phyloP scores from a whole-genome alignment of 2,113 vertebrate genomes.

The Natator depressus region DNA sequence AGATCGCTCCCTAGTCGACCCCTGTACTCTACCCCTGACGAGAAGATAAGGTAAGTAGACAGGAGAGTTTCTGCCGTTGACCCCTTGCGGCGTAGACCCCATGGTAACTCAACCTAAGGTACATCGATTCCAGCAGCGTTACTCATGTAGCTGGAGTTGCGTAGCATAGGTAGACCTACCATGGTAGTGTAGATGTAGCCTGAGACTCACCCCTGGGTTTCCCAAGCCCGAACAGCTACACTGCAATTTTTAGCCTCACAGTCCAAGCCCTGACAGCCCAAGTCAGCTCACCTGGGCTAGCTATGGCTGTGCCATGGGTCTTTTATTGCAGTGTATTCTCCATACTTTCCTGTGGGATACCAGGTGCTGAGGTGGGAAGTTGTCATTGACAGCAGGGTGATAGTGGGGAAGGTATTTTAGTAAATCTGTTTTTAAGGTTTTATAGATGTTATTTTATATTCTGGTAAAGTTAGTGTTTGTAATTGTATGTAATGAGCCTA shows the following conservation, averaged over 20 bases:
- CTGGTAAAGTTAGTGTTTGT: not conserved
- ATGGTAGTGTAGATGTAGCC: no score
- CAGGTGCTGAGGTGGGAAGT: not conserved
- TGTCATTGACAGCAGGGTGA: not conserved
- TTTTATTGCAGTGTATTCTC: not conserved
- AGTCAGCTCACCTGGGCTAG: not conserved
- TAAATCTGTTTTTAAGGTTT: not conserved
- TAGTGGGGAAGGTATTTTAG: not conserved
- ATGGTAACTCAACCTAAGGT: no score
- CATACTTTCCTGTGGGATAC: slow-evolving; percentile 6
- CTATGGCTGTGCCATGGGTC: not conserved
- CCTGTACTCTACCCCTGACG: no score
- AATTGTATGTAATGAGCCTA: not conserved
- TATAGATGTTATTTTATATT: not conserved
- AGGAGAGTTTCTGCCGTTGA: no score
- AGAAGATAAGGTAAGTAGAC: no score
- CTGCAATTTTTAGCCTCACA: not conserved
- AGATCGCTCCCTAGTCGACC: no score
- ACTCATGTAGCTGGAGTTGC: no score
- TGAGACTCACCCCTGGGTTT: not conserved
- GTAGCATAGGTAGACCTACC: no score
- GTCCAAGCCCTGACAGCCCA: not conserved
- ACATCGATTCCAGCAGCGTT: no score
- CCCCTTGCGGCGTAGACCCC: no score
- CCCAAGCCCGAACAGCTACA: not conserved